A percentile compares a stretch with the other conserved stretches of the same genome.
These are phyloP conservation scores for Uria lomvia DNA, from an alignment of 2,113 vertebrate genomes.

Conservation along the genomic window DNA sequence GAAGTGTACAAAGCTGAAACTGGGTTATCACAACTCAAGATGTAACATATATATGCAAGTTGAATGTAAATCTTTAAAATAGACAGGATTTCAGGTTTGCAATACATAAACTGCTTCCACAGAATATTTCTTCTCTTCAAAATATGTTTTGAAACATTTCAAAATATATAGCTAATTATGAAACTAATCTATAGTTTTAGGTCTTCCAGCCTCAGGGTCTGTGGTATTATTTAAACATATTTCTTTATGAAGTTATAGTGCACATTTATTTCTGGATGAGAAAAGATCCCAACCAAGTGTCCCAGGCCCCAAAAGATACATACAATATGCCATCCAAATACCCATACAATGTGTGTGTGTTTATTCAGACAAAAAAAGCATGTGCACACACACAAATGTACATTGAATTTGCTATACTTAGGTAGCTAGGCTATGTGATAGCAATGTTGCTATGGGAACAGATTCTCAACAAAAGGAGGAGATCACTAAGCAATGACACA, in stretches of 20 bases:
- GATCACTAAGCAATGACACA: background rate
- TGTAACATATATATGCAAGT: background rate
- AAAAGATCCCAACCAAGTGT: background rate
- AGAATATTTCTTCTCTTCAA: background rate
- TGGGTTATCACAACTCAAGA: background rate
- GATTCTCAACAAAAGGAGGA: background rate
- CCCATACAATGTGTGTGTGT: background rate
- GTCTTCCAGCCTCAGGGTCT: accelerated
- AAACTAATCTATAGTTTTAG: background rate
- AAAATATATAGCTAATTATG: background rate
- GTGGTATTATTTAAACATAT: background rate
- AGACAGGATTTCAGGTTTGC: background rate
- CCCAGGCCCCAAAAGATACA: background rate
- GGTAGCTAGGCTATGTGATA: background rate
- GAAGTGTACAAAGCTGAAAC: background rate
- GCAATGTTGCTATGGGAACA: constrained; percentile 35
- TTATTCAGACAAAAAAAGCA: background rate
- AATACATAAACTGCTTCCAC: background rate
- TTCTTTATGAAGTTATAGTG: background rate
- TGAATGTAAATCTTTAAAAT: background rate
- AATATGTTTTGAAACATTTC: background rate
- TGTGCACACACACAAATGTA: background rate
- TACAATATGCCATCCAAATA: background rate
- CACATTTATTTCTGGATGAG: background rate
- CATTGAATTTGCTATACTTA: background rate